Base-by-base conservation (phyloP, 1,140 invertebrate genomes). In the Proctacanthus coquilletti region DNA sequence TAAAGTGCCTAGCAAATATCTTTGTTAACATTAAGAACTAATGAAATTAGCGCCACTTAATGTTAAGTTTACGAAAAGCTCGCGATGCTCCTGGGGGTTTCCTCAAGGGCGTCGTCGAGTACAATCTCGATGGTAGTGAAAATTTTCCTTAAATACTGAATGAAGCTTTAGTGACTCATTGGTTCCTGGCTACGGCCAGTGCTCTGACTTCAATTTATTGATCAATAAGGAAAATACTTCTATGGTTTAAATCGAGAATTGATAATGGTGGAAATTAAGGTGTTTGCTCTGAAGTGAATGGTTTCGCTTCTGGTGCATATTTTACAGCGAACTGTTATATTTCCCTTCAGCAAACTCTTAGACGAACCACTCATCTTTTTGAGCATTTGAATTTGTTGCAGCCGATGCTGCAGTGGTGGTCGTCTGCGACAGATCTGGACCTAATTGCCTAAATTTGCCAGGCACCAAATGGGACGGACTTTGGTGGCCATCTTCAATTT, bases 301-400 rank as follows among this genome's bases (percentile, higher is more conserved):
- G 8, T 27, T 13, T 27, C 8, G 23, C 13, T 8, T 27, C 23
- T 27, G 8, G 23, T 13, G 13, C 8, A 27, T 8, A 27, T 8
- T 27, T 27, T 13, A 8, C 8, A 27, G 23, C 13, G 8, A 13
- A 27, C 13, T 8, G 23, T 27, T 8, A 13, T 27, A 13, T 13
- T 27, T 27, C 23, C 23, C 13, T 13, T 27, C 23, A 9, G 23
- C 23, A 9, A 13, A 8, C 8, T 31, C 30, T 37, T 71, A 74
- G 64, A 75, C 73, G 64, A 74, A 75, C 73, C 74, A 76, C 60
- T 77, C 74, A 67, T 77, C 74, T 56, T 76, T 75, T 53, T 70
- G 68, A 56, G 69, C 66, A 60, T 37, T 38, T 11, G 34, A 30
- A 30, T 41, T 41, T 13, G 30, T 40, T 18, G 31, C 33, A 27